Evolutionary conservation across 2,888 invertebrate genomes (phyloP).

Genomic region (Melikaiella ostensackeni): DNA sequence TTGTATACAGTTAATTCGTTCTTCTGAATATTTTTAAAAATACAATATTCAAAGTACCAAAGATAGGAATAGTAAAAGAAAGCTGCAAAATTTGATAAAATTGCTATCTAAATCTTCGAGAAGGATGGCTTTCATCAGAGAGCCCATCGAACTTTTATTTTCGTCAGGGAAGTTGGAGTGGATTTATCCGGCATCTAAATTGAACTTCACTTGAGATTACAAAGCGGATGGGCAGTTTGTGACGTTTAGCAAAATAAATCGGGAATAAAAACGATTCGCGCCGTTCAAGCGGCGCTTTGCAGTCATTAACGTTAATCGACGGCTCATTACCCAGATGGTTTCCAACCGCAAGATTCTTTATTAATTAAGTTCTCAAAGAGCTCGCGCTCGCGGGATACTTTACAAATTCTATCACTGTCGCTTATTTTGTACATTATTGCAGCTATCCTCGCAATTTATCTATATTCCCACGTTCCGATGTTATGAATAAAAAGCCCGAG

Average conservation of each 20-base stretch:
- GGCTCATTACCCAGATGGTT: conserved; percentile 25
- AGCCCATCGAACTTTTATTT: conserved; percentile 7
- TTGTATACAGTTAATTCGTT: too few species aligned
- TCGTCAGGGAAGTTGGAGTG: background rate
- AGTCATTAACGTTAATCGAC: conserved; percentile 25
- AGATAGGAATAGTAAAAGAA: background rate
- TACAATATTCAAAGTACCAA: too few species aligned
- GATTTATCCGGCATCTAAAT: background rate
- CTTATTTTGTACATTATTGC: background rate
- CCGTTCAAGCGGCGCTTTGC: conserved; percentile 10
- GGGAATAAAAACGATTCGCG: conserved; percentile 23
- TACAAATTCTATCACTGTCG: background rate
- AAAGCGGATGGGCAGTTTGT: background rate
- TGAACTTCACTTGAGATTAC: conserved; percentile 24
- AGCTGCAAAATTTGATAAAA: background rate
- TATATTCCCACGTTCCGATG: conserved; percentile 1
- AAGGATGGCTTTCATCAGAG: conserved; percentile 12
- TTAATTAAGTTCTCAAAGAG: conserved; percentile 18
- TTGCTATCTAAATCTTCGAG: too few species aligned
- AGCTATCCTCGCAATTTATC: conserved; percentile 24
- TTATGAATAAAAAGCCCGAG: background rate
- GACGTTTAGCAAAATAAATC: background rate
- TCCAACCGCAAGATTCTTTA: conserved; percentile 20
- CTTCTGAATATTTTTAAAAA: too few species aligned
- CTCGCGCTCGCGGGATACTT: background rate